A percentile compares a stretch with the other conserved stretches of the same genome.
Evolutionary conservation across 2,888 invertebrate genomes (phyloP).

Genomic region (Spilarctia lutea): DNA sequence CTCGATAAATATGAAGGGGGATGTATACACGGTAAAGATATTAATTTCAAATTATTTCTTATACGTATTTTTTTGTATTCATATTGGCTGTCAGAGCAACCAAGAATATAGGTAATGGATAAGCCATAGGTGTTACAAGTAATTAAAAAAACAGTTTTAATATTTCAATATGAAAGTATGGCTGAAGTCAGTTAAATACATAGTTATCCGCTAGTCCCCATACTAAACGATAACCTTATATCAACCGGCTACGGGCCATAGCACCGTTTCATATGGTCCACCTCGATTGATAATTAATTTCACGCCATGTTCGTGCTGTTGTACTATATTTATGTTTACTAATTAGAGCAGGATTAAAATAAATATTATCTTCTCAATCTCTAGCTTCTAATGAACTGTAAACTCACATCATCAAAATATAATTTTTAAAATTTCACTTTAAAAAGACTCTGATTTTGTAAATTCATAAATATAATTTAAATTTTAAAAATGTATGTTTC

Average conservation of each 20-base stretch:
- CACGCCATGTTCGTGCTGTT: slow-evolving; percentile 57
- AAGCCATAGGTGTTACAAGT: too few species aligned
- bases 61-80: too few species aligned
- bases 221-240: neutral
- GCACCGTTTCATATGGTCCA: slow-evolving; percentile 56
- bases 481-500: neutral
- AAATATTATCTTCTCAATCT: neutral
- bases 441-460: too few species aligned
- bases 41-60: too few species aligned
- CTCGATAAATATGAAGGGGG: too few species aligned
- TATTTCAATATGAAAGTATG: neutral
- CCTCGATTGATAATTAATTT: slow-evolving; percentile 67
- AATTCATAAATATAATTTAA: too few species aligned
- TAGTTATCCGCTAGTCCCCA: neutral
- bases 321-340: slow-evolving; percentile 25
- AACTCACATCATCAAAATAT: neutral
- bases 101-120: too few species aligned
- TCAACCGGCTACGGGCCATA: slow-evolving; percentile 36
- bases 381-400: neutral
- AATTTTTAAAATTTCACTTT: neutral
- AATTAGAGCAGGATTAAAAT: slow-evolving; percentile 14
- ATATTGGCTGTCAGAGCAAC: too few species aligned
- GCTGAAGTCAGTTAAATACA: neutral
- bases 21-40: too few species aligned
- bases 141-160: too few species aligned